Conservation (phyloP, 1,140 invertebrate genomes). For the Drosophila insularis region DNA sequence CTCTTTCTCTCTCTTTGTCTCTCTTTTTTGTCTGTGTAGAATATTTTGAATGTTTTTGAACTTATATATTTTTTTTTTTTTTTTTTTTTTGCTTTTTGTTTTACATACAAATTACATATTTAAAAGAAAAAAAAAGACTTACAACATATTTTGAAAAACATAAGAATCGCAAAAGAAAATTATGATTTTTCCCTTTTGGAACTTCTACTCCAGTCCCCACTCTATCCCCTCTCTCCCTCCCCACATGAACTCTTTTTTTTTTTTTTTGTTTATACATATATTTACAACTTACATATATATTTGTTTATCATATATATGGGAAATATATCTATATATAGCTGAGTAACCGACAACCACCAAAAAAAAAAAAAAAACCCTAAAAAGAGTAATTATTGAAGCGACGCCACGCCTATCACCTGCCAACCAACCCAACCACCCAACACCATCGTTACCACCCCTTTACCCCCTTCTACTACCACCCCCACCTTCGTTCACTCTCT, state of each 20-base stretch:
- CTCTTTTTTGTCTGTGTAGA: slow-evolving; percentile 1
- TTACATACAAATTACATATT: background rate
- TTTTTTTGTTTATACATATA: slow-evolving; percentile 40
- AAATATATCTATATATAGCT: slow-evolving; percentile 57
- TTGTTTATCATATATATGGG: slow-evolving; percentile 19
- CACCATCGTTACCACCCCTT: background rate
- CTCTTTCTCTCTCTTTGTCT: background rate
- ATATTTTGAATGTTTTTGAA: slow-evolving; percentile 2
- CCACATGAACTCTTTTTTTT: slow-evolving; percentile 28
- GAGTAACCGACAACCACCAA: slow-evolving; percentile 75
- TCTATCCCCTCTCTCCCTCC: background rate
- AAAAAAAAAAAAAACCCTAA: background rate
- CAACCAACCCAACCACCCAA: background rate
- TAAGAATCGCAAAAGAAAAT: slow-evolving; percentile 43
- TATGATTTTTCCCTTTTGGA: background rate
- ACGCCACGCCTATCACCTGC: background rate
- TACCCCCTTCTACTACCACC: background rate
- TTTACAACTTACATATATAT: slow-evolving; percentile 24
- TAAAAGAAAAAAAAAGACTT: slow-evolving; percentile 51
- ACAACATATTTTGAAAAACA: slow-evolving; percentile 82
- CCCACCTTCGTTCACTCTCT: background rate
- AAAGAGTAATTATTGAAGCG: background rate
- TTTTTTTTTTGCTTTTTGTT: slow-evolving; percentile 11
- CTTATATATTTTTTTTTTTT: background rate
- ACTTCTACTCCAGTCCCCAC: background rate